Conservation (phyloP, 2,797 vertebrate species). For the Pelodytes ibericus region DNA sequence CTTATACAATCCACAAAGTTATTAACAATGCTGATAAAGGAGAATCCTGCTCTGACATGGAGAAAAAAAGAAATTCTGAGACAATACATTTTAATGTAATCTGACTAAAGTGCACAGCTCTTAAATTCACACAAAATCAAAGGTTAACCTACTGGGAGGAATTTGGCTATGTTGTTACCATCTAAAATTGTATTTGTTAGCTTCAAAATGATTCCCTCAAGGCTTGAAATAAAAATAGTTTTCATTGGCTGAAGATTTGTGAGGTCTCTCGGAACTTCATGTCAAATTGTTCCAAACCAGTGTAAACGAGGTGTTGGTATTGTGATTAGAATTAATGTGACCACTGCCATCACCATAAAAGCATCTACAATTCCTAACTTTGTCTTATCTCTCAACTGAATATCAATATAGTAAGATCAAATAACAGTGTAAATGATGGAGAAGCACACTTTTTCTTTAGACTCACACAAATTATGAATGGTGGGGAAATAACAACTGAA, state of each 20-base stretch:
- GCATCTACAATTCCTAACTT: conserved; percentile 5
- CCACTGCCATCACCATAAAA: conserved; percentile 41
- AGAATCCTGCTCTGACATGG: conserved; percentile 70
- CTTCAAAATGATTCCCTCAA: conserved; percentile 79
- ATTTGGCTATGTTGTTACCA: conserved; percentile 74
- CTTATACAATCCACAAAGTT: conserved; percentile 73
- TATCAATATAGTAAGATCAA: conserved; percentile 26
- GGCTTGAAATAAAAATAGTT: conserved; percentile 72
- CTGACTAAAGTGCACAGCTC: conserved; percentile 70
- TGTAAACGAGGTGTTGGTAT: conserved; percentile 47
- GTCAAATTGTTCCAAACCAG: conserved; percentile 35
- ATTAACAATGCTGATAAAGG: conserved; percentile 74
- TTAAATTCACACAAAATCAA: conserved; percentile 75
- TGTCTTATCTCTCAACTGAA: conserved; percentile 43
- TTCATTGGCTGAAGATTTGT: conserved; percentile 74
- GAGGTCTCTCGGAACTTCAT: conserved; percentile 64
- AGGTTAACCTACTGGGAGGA: conserved; percentile 76
- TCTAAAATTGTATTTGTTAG: conserved; percentile 76
- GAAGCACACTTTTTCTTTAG: conserved; percentile 17
- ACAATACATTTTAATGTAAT: conserved; percentile 70
- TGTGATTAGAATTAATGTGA: conserved; percentile 38
- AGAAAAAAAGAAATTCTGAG: conserved; percentile 69
- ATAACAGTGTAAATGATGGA: conserved; percentile 27
- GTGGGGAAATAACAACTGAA: too few species aligned
- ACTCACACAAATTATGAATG: conserved; percentile 25